phyloP scores from a whole-genome alignment of 1,140 invertebrate genomes.

The Danaus plexippus region DNA sequence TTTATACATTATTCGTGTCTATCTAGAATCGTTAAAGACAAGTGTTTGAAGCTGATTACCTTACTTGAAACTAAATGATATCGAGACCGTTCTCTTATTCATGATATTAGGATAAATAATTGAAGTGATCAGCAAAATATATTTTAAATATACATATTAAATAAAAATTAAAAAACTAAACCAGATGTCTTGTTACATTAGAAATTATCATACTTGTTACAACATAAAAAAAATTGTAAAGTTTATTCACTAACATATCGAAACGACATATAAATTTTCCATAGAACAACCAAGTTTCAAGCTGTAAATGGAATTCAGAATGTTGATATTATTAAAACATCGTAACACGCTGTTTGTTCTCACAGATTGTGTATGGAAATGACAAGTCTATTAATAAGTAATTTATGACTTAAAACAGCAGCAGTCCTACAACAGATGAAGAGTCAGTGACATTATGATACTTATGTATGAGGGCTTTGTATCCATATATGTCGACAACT shows the following conservation, averaged over 20 bases:
- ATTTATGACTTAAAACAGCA: constrained; percentile 10
- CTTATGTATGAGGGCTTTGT: too few species aligned
- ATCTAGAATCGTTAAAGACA: constrained; percentile 26
- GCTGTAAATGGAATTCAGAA: constrained; percentile 23
- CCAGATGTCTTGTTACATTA: too few species aligned
- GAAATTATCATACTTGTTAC: too few species aligned
- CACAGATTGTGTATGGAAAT: constrained; percentile 27
- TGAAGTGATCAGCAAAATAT: too few species aligned
- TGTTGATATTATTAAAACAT: constrained; percentile 21
- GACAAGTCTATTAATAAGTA: constrained; percentile 24
- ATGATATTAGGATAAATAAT: too few species aligned
- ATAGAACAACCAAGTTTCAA: constrained; percentile 16
- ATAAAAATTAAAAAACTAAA: too few species aligned
- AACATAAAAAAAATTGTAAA: too few species aligned
- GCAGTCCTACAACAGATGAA: constrained; percentile 3
- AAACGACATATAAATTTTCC: constrained; percentile 16
- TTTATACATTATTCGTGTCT: constrained; percentile 48
- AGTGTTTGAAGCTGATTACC: constrained; percentile 23
- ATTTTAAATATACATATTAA: too few species aligned
- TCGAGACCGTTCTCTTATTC: too few species aligned
- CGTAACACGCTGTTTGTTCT: constrained; percentile 20
- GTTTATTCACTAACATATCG: constrained; percentile 7
- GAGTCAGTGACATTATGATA: too few species aligned
- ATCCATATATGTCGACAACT: too few species aligned
- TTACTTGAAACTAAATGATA: constrained; percentile 2